Percentiles rank a stretch among this genome's conserved stretches.
Conservation (phyloP, 2,888 invertebrate species). For the Drosophila lutescens region DNA sequence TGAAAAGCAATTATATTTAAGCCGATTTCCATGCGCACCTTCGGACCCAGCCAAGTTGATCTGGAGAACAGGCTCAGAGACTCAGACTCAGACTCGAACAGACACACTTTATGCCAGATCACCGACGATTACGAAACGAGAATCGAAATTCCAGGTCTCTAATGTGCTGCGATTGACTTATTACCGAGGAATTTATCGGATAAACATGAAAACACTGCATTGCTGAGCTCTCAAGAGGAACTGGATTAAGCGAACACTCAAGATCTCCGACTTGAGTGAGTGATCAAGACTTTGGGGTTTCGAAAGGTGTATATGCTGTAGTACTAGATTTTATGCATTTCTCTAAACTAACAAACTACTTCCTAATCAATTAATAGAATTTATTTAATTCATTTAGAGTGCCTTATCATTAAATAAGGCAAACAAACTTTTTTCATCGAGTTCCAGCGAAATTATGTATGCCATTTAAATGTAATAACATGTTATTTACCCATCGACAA, state of each 20-base stretch:
- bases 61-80: slow-evolving; percentile 33
- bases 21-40: slow-evolving; percentile 51
- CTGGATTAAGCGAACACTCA: slow-evolving; percentile 39
- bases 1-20: slow-evolving; percentile 53
- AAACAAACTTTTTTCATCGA: neutral
- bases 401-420: neutral
- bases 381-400: neutral
- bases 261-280: slow-evolving; percentile 4
- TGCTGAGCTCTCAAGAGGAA: slow-evolving; percentile 30
- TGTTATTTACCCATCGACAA: neutral
- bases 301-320: neutral
- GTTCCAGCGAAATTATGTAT: neutral
- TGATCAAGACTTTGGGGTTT: slow-evolving; percentile 1
- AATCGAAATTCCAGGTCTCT: slow-evolving; percentile 37
- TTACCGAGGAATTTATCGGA: slow-evolving; percentile 37
- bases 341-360: neutral
- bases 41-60: slow-evolving; percentile 29
- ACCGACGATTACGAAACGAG: slow-evolving; percentile 43
- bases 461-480: slow-evolving; percentile 9
- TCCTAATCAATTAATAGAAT: neutral
- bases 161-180: slow-evolving; percentile 44
- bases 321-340: neutral
- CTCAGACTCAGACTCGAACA: too few relatives aligned
- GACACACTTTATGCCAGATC: slow-evolving; percentile 30
- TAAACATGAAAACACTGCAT: slow-evolving; percentile 25